These are phyloP conservation scores for Cirrhinus molitorella DNA, from an alignment of 2,797 vertebrate genomes.

Conservation along the genomic window DNA sequence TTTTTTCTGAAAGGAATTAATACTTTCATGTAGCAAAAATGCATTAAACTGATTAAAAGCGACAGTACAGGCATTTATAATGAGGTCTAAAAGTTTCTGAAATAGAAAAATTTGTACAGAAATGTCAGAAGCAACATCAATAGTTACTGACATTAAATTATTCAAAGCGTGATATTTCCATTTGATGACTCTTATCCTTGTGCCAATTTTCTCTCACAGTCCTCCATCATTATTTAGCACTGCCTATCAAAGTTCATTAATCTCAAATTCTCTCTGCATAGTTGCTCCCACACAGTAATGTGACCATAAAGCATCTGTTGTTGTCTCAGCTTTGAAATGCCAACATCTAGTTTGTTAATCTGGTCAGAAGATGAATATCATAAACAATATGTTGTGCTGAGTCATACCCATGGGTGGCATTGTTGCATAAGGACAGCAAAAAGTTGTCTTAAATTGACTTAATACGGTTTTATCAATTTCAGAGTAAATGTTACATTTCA, in stretches of 20 bases:
- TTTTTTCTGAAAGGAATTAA: not conserved
- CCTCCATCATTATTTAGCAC: constrained; percentile 58
- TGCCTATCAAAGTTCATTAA: constrained; percentile 55
- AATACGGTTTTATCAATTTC: not conserved
- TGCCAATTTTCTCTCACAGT: not conserved
- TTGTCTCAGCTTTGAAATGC: constrained; percentile 71
- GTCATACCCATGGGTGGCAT: not conserved
- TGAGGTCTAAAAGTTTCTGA: not conserved
- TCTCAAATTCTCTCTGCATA: constrained; percentile 57
- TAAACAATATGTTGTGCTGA: constrained; percentile 1
- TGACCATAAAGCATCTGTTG: constrained; percentile 66
- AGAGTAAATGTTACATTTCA: not conserved
- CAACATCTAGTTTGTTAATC: constrained; percentile 64
- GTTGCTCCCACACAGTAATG: constrained; percentile 51
- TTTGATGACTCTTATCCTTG: not conserved
- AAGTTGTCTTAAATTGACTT: not conserved
- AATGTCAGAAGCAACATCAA: not conserved
- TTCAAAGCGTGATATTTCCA: not conserved
- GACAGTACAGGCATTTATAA: not conserved
- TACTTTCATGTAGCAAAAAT: not conserved
- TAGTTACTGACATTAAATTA: not conserved
- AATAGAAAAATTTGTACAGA: not conserved
- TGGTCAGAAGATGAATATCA: constrained; percentile 18
- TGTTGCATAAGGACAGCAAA: not conserved
- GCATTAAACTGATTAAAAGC: not conserved